Conservation (phyloP, 2,888 invertebrate genomes). For the Glaucopsyche alexis region DNA sequence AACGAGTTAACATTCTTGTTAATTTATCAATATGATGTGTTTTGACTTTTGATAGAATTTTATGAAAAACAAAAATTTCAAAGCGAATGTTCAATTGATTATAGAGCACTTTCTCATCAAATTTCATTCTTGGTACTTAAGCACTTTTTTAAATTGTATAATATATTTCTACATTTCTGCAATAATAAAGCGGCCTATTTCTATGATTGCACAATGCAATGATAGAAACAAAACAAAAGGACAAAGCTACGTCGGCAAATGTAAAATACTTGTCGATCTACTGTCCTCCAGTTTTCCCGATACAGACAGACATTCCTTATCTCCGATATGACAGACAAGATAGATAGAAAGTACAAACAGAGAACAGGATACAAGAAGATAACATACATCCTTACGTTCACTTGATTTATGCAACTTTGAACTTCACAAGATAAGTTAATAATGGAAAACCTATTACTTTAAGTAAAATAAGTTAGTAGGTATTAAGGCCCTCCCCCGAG, state of each 20-base stretch:
- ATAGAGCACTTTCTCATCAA: too few relatives aligned
- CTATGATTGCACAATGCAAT: neutral
- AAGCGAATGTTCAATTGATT: too few relatives aligned
- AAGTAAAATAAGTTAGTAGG: too few relatives aligned
- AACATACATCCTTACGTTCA: conserved; percentile 59
- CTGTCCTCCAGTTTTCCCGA: conserved; percentile 36
- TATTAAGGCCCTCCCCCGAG: too few relatives aligned
- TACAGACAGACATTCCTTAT: conserved; percentile 53
- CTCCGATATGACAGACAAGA: conserved; percentile 63
- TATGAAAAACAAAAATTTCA: too few relatives aligned
- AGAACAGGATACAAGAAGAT: conserved; percentile 73
- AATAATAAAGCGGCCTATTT: neutral
- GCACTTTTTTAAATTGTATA: neutral
- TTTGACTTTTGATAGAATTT: too few relatives aligned
- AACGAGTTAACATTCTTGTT: too few relatives aligned
- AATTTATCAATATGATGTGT: too few relatives aligned
- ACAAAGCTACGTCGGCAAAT: conserved; percentile 8
- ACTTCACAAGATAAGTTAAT: neutral
- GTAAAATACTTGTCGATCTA: neutral
- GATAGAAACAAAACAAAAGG: neutral
- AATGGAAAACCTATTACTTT: too few relatives aligned
- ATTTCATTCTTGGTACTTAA: neutral
- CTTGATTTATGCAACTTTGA: conserved; percentile 35
- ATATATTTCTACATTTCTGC: neutral
- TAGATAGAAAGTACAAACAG: conserved; percentile 74